These are phyloP conservation scores for Glaucopsyche alexis DNA, from an alignment of 2,888 invertebrate genomes.

Conservation along the genomic window DNA sequence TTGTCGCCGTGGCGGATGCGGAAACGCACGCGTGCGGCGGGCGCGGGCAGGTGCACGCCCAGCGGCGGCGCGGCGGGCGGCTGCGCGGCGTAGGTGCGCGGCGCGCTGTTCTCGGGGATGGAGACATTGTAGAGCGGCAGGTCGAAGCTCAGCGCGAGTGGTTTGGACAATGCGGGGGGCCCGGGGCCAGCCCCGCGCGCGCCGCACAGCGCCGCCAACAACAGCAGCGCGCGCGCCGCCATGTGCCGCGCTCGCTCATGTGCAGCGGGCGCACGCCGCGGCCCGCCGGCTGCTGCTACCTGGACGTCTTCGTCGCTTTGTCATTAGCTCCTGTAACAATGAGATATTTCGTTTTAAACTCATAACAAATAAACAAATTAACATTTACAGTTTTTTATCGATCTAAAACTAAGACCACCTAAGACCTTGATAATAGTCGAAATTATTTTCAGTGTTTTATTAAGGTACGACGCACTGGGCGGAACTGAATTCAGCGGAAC, in stretches of 20 bases:
- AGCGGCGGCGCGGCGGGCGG: constrained; percentile 86
- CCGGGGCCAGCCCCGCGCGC: constrained; percentile 56
- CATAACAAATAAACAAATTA: no score
- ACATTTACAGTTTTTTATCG: no score
- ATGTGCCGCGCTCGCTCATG: constrained; percentile 32
- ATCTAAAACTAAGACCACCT: no score
- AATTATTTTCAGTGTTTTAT: no score
- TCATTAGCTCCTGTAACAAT: neutral
- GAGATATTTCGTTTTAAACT: neutral
- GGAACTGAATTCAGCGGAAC: no score
- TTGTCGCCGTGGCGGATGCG: constrained; percentile 93
- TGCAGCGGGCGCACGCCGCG: neutral
- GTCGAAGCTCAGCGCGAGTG: constrained; percentile 82
- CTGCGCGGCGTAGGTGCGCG: constrained; percentile 90
- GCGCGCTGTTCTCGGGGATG: constrained; percentile 95
- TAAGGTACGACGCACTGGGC: no score
- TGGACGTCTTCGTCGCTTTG: constrained; percentile 13
- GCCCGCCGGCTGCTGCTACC: constrained; percentile 4
- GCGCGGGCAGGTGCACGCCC: constrained; percentile 82
- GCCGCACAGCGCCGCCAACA: constrained; percentile 57
- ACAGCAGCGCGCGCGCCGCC: constrained; percentile 45
- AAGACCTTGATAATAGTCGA: no score
- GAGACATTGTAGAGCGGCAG: constrained; percentile 90
- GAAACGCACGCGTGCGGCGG: constrained; percentile 83
- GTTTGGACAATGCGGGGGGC: constrained; percentile 40